Evolutionary conservation across 1,140 invertebrate species (phyloP), one percentile per base, ranked within the genome.

Genomic region (Lineus longissimus): DNA sequence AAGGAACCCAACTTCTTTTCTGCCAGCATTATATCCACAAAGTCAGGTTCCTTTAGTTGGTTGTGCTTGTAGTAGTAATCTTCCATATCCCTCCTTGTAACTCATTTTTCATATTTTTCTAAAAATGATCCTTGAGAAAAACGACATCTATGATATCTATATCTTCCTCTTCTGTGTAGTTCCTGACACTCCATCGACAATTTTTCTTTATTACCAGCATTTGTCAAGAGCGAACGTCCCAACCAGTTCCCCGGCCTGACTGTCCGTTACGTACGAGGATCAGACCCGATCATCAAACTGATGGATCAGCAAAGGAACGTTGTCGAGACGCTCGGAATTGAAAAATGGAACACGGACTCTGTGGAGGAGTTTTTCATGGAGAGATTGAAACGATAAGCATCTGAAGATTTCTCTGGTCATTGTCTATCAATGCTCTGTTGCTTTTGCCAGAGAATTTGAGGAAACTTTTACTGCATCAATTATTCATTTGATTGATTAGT

Each of bases 321-420:
- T 1, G 71, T 73, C 27, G 74, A 87, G 81, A 89, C 90, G 54
- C 86, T 97, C 2, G 92, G 94, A 41, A 96, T 97, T 77, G 93
- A 95, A 69, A 95, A 95, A 79, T 98, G 94, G 95, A 91, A 97
- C 78, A 97, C 94, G 6, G 94, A 98, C 76, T 91, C 93, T 13
- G 90, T 97, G 0, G 91, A 95, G 81, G 94, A 96, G 82, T 97
- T 96, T 83, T 86, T 97, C 36, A 88, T 88, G 41, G 92, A 91
- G 41, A 90, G 94, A 86, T 84, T 97, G 64, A 70, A 68, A 31
- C 67, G 75, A 40, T 77, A 78, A 66, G 22, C 41, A 11, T 40
- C 22, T 41, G 19, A 31, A 15, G 22, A 31, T 41, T 7, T 7
- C 40, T 13, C 19, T 54, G 25, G 25, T 19, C n/a, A 27, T 7